Percentiles rank a stretch among this genome's conserved stretches.
Conservation (phyloP, 2,888 invertebrate genomes). For the Autographa gamma region DNA sequence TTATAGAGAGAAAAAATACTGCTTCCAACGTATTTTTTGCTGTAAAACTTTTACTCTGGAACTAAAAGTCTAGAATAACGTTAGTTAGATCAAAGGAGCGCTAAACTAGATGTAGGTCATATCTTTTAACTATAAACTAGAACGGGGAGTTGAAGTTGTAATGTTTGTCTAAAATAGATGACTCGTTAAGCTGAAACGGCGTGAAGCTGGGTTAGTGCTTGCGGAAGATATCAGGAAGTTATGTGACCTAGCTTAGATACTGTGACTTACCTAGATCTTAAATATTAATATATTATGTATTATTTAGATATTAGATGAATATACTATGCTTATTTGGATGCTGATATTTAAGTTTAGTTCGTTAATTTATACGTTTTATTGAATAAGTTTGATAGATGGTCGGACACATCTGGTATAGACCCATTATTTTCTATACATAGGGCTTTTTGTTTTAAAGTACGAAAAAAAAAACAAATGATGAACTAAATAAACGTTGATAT, state of each 20-base stretch:
- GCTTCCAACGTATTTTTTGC: background rate
- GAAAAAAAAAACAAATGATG: no score
- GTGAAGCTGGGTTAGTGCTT: constrained; percentile 19
- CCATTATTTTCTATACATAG: no score
- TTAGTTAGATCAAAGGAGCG: background rate
- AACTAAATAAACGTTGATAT: no score
- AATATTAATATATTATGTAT: no score
- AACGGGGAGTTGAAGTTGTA: constrained; percentile 28
- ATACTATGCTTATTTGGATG: no score
- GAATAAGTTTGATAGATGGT: no score
- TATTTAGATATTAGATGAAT: no score
- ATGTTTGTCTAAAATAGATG: constrained; percentile 41
- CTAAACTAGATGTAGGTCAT: constrained; percentile 19
- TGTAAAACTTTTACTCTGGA: background rate
- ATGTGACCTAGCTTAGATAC: constrained; percentile 26
- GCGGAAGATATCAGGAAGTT: constrained; percentile 42
- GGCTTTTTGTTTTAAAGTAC: no score
- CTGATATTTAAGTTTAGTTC: no score
- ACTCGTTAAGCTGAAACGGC: constrained; percentile 35
- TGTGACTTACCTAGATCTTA: constrained; percentile 18
- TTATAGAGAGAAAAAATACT: background rate
- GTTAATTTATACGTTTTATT: no score
- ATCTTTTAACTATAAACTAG: constrained; percentile 17
- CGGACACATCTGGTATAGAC: no score
- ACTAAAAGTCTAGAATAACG: background rate